A percentile compares a stretch with the other conserved stretches of the same genome.
phyloP scores from a whole-genome alignment of 2,797 vertebrate species.

The Notamacropus eugenii region DNA sequence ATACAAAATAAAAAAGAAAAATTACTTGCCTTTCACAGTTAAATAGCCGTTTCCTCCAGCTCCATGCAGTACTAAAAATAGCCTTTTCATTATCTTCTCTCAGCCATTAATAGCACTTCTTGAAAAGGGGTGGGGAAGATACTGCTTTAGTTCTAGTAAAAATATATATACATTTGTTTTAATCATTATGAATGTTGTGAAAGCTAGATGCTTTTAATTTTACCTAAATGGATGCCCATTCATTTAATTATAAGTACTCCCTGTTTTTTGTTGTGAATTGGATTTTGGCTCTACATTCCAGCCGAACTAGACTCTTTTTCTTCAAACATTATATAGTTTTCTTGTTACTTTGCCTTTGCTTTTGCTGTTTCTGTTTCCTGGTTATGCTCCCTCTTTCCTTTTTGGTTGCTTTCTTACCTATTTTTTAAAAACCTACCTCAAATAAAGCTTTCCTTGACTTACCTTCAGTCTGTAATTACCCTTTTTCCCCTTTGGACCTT shows the following conservation, averaged over 20 bases:
- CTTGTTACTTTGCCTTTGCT: not conserved
- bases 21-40: not conserved
- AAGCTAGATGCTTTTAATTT: conserved; percentile 22
- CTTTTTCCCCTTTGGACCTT: not conserved
- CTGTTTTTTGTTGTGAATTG: conserved; percentile 29
- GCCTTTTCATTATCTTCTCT: not conserved
- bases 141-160: conserved; percentile 24
- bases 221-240: not conserved
- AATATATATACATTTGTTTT: not conserved
- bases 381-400: not conserved
- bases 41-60: not conserved
- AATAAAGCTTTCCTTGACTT: not conserved
- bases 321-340: not conserved
- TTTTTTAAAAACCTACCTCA: not conserved
- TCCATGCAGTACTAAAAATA: conserved; percentile 9
- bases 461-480: not conserved
- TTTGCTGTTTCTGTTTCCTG: not conserved
- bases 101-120: conserved; percentile 22
- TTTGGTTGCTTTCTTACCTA: not conserved
- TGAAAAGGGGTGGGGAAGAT: conserved; percentile 3
- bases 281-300: not conserved
- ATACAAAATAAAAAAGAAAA: not conserved
- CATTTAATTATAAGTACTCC: not conserved
- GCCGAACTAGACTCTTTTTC: not conserved
- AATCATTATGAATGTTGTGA: conserved; percentile 18